A percentile compares a stretch with the other conserved stretches of the same genome.
Evolutionary conservation across 2,113 vertebrate genomes (phyloP).

Genomic region (Mobula birostris): DNA sequence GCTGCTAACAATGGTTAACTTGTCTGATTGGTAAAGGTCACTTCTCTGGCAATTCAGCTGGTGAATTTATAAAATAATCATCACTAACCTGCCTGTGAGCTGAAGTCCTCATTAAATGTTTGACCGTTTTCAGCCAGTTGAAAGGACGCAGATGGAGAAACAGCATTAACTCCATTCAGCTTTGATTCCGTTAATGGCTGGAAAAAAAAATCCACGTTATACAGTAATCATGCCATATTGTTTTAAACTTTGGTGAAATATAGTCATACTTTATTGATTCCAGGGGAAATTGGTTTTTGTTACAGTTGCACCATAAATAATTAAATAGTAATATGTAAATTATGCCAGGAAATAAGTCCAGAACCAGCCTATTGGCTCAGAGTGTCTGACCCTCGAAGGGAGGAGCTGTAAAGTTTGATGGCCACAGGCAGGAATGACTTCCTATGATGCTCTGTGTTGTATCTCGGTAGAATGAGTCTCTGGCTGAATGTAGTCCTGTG

Average conservation of each 20-base stretch:
- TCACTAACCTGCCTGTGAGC: slow-evolving; percentile 69
- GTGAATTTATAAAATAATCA: background rate
- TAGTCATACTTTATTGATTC: too few species aligned
- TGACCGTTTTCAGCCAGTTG: slow-evolving; percentile 56
- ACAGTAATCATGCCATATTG: background rate
- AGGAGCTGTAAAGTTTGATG: too few species aligned
- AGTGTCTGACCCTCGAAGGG: too few species aligned
- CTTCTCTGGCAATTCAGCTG: background rate
- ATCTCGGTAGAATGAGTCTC: too few species aligned
- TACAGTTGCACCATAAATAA: too few species aligned
- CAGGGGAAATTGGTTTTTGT: too few species aligned
- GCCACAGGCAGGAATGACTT: too few species aligned
- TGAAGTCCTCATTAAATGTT: slow-evolving; percentile 57
- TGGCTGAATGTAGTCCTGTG: too few species aligned
- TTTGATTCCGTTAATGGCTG: slow-evolving; percentile 79
- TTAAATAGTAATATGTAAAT: too few species aligned
- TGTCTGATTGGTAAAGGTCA: background rate
- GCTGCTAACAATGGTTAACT: background rate
- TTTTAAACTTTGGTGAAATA: background rate
- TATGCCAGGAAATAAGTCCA: too few species aligned
- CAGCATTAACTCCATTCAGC: slow-evolving; percentile 74
- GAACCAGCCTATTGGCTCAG: too few species aligned
- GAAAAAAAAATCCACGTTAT: slow-evolving; percentile 23
- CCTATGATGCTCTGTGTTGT: too few species aligned
- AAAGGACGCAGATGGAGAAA: slow-evolving; percentile 64